Evolutionary conservation across 2,888 invertebrate genomes (phyloP).

Genomic region (Orgyia antiqua): DNA sequence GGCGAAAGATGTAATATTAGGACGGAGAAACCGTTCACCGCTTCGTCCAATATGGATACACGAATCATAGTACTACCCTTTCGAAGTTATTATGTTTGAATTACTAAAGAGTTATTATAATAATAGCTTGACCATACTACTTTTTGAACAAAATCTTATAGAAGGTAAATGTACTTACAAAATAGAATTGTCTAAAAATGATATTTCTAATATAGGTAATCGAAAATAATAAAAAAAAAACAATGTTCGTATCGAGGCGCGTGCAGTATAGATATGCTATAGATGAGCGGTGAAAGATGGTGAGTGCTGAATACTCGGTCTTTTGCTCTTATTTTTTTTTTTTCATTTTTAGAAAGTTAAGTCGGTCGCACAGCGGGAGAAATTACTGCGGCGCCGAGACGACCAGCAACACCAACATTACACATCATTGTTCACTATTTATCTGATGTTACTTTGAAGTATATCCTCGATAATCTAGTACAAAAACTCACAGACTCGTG

Average conservation of each 20-base stretch:
- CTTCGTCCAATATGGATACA: conserved; percentile 40
- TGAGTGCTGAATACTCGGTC: conserved; percentile 65
- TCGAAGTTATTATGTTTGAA: conserved; percentile 34
- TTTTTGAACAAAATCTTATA: conserved; percentile 27
- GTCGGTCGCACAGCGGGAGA: conserved; percentile 68
- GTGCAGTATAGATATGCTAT: conserved; percentile 49
- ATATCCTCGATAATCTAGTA: conserved; percentile 17
- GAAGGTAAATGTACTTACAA: conserved; percentile 23
- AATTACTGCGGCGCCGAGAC: conserved; percentile 53
- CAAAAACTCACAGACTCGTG: conserved; percentile 5
- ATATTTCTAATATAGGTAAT: conserved; percentile 23
- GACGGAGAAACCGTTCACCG: conserved; percentile 61
- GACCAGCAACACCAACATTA: conserved; percentile 56
- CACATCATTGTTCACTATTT: conserved; percentile 59
- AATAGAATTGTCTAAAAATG: conserved; percentile 27
- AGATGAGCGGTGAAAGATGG: conserved; percentile 72
- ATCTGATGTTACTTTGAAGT: conserved; percentile 40
- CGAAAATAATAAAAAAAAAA: conserved; percentile 21
- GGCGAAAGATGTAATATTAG: conserved; percentile 64
- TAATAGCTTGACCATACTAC: conserved; percentile 19
- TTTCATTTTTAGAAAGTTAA: conserved; percentile 75
- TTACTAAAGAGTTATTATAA: conserved; percentile 32
- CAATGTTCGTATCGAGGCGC: conserved; percentile 33
- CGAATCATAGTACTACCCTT: conserved; percentile 37
- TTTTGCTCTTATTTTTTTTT: conserved; percentile 63